Conservation (phyloP, 2,113 vertebrate genomes). For the Tringa solitaria region DNA sequence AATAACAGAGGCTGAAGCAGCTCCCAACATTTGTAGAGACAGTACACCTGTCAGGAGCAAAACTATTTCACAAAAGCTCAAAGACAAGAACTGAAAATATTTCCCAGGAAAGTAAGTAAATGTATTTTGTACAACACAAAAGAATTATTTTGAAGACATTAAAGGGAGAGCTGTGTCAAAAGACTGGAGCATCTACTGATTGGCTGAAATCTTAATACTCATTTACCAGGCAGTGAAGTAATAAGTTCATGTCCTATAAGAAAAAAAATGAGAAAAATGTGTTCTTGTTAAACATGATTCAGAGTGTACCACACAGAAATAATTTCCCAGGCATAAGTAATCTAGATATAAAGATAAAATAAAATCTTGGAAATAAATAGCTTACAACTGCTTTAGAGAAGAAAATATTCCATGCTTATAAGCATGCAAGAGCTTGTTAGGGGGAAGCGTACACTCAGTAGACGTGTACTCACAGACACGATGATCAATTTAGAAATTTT, state of each 20-base stretch:
- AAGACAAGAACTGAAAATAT: background rate
- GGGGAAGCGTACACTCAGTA: background rate
- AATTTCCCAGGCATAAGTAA: background rate
- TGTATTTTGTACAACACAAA: background rate
- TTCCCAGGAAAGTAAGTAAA: background rate
- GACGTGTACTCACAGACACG: background rate
- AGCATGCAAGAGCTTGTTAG: background rate
- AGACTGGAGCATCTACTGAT: background rate
- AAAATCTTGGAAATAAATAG: background rate
- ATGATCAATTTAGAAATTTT: background rate
- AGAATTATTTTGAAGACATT: background rate
- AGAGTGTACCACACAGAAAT: background rate
- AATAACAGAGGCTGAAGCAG: background rate
- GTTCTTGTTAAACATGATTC: background rate
- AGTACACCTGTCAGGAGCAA: background rate
- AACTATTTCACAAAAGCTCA: background rate
- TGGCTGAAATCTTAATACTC: background rate
- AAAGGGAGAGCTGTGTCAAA: background rate
- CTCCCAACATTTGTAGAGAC: background rate
- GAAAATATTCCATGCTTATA: background rate
- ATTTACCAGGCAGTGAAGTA: background rate
- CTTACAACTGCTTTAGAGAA: background rate
- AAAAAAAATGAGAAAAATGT: background rate
- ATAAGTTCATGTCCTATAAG: background rate
- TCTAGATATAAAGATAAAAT: background rate